Conservation (phyloP, 2,888 invertebrate genomes). For the Orchestes rusci region DNA sequence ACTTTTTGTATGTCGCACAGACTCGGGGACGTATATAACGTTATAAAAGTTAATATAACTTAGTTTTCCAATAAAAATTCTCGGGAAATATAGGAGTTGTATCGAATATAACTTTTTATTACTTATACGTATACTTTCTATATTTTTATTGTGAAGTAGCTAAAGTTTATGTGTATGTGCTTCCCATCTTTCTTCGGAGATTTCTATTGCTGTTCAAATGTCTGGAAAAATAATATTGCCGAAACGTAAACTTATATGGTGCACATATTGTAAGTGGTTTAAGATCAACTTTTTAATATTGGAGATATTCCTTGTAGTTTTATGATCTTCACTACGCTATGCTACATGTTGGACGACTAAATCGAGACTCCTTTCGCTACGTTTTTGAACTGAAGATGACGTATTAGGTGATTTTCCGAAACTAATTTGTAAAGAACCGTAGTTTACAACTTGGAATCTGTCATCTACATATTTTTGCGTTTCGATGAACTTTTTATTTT, state of each 20-base stretch:
- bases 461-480: no score
- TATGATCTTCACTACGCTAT: no score
- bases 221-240: slow-evolving; percentile 7
- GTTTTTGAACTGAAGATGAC: no score
- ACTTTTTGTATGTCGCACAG: slow-evolving; percentile 7
- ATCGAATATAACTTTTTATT: slow-evolving; percentile 31
- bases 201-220: slow-evolving; percentile 11
- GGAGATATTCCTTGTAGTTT: no score
- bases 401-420: no score
- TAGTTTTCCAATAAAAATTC: slow-evolving; percentile 30
- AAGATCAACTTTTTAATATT: no score
- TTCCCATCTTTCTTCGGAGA: slow-evolving; percentile 8
- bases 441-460: no score
- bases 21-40: slow-evolving; percentile 18
- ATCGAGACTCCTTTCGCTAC: no score
- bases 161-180: slow-evolving; percentile 18
- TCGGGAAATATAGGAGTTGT: slow-evolving; percentile 26
- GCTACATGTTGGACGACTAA: no score
- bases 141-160: slow-evolving; percentile 27
- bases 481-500: no score
- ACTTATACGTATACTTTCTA: slow-evolving; percentile 23
- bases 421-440: no score
- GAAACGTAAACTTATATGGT: slow-evolving; percentile 7
- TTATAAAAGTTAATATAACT: slow-evolving; percentile 31
- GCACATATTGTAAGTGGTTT: no score